Conservation (phyloP, 2,888 invertebrate genomes). For the Epirrhoe tristata region DNA sequence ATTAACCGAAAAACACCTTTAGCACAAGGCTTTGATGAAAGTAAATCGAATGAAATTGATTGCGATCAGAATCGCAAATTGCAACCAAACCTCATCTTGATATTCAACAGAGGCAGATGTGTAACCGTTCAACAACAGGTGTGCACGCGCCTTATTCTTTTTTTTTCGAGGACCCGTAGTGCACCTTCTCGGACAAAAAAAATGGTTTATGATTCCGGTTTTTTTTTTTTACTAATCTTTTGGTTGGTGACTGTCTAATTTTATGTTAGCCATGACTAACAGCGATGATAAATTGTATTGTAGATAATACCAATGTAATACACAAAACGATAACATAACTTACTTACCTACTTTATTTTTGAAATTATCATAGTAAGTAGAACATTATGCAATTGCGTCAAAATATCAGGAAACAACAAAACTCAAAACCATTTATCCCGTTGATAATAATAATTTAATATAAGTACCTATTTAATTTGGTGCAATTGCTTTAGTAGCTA, state of each 20-base stretch:
- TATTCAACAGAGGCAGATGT: conserved; percentile 65
- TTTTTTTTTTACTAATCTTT: conserved; percentile 29
- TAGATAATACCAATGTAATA: too few species aligned
- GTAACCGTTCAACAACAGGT: conserved; percentile 61
- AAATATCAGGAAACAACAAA: too few species aligned
- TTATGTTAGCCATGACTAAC: neutral
- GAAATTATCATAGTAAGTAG: too few species aligned
- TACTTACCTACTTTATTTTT: too few species aligned
- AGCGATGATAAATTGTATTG: neutral
- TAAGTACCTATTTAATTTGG: too few species aligned
- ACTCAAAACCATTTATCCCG: too few species aligned
- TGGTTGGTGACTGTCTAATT: neutral
- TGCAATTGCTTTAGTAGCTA: too few species aligned
- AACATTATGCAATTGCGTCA: too few species aligned
- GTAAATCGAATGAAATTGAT: neutral
- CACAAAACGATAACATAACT: neutral
- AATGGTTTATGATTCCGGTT: conserved; percentile 39
- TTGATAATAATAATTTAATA: too few species aligned
- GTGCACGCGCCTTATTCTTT: conserved; percentile 63
- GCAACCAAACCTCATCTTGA: conserved; percentile 33
- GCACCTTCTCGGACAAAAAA: conserved; percentile 46
- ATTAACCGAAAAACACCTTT: too few species aligned
- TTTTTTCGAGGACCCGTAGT: conserved; percentile 42
- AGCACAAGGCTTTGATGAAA: too few species aligned
- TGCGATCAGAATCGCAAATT: conserved; percentile 23